Conservation (phyloP, 1,140 invertebrate species). For the Ptiloglossa arizonensis region DNA sequence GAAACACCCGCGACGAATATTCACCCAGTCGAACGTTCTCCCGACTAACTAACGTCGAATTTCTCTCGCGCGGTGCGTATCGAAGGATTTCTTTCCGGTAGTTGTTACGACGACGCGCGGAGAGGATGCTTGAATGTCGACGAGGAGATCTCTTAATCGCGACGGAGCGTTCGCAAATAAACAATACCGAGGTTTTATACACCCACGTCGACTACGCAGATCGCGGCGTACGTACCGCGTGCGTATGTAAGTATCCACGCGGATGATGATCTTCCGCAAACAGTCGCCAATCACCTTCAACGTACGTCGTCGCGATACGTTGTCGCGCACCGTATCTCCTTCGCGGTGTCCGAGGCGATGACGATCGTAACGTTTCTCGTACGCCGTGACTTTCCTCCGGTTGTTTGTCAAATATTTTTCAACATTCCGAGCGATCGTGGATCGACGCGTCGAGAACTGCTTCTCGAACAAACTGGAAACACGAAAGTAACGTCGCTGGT, state of each 20-base stretch:
- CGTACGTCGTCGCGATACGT: neutral
- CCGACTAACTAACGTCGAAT: neutral
- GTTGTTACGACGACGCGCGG: neutral
- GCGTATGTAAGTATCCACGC: neutral
- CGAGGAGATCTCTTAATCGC: constrained; percentile 52
- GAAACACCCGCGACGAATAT: too few species aligned
- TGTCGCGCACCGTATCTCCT: too few species aligned
- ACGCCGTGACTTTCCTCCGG: too few species aligned
- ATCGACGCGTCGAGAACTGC: too few species aligned
- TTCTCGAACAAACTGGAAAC: too few species aligned
- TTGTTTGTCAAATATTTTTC: too few species aligned
- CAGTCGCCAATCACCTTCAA: constrained; percentile 16
- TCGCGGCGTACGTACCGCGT: constrained; percentile 18
- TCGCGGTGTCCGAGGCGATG: too few species aligned
- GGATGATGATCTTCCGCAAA: constrained; percentile 49
- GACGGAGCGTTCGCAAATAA: constrained; percentile 44
- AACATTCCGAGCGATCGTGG: too few species aligned
- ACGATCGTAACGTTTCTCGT: too few species aligned
- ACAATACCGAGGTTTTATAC: constrained; percentile 47
- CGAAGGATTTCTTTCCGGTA: neutral
- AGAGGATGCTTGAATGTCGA: constrained; percentile 5
- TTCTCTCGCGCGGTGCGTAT: neutral
- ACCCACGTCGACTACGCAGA: constrained; percentile 27
- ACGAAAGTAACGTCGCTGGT: too few species aligned
- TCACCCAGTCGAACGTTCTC: too few species aligned